Base-by-base conservation (phyloP, 2,797 vertebrate species). In the Netta rufina region DNA sequence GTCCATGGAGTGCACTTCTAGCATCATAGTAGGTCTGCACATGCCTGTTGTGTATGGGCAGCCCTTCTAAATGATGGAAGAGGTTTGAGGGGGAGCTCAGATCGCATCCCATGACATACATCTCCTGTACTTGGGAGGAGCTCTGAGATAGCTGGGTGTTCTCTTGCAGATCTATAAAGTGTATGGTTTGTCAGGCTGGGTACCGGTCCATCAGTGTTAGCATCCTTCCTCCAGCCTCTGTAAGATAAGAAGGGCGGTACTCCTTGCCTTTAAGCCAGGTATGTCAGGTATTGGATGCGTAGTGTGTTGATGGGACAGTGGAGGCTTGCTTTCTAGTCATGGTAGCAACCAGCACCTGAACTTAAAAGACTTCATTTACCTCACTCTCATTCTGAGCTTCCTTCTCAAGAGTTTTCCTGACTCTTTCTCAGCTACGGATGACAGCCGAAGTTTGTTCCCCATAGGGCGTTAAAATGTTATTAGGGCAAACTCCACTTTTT, bases 1-100 rank as follows among this genome's bases (percentile, higher is more conserved):
- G 53, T 71, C 11, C 18, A 2, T 21, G 45, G 49, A 8, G 2
- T 0, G 0, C 13, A 3, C 11, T 78, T 51, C 51, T 90, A 85
- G 58, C 45, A 20, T 1, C 2, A 3, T 1, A 2, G 0, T 57
- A 25, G 41, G 30, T 61, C 61, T 61, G 45, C 79, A 33, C 0
- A 0, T 77, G 65, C 41, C 38, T 41, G 33, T n/a, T 24, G 43
- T 11, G 15, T 54, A 64, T 0, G 0, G 72, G 47, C 41, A 66
- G 9, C 67, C 71, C 56, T 73, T 39, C 15, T 22, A 38, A 74
- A 32, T 62, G 39, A 8, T 2, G 11, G 47, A 49, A 49, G 32
- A 49, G 49, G 32, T 27, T 36, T 67, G 64, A 82, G 43, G 77
- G 62, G 1, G 13, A 60, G 24, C 51, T 64, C 12, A 0, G n/a